phyloP scores from a whole-genome alignment of 2,113 vertebrate species.

The Oreotrochilus melanogaster region DNA sequence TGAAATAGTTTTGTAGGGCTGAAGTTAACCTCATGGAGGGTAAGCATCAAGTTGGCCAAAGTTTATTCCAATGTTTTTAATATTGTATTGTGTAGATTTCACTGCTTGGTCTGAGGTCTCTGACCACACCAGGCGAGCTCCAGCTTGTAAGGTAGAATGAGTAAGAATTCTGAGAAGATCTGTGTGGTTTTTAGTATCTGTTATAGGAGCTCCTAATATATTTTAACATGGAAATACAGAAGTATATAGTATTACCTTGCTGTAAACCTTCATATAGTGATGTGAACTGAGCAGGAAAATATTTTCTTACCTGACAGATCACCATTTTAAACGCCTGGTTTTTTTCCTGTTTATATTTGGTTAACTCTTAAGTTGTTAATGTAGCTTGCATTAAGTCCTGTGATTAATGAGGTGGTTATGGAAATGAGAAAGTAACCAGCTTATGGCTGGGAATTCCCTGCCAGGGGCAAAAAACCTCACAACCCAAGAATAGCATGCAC shows the following conservation, averaged over 20 bases:
- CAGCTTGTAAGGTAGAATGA: neutral
- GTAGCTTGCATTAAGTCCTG: neutral
- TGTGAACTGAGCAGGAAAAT: neutral
- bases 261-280: neutral
- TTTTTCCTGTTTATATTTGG: neutral
- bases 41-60: neutral
- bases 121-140: neutral
- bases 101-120: neutral
- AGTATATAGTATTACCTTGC: neutral
- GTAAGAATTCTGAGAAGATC: neutral
- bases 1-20: neutral
- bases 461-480: neutral
- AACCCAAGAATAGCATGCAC: neutral
- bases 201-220: too few relatives aligned
- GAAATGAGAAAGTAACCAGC: neutral
- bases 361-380: neutral
- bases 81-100: neutral
- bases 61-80: neutral
- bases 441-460: neutral
- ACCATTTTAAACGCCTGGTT: neutral
- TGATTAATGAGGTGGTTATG: neutral
- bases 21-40: neutral
- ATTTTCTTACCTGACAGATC: neutral
- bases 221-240: neutral
- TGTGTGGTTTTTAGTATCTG: neutral